Percentiles rank a stretch among this genome's conserved stretches.
phyloP scores from a whole-genome alignment of 2,888 invertebrate genomes.

The Lamproptera curius region DNA sequence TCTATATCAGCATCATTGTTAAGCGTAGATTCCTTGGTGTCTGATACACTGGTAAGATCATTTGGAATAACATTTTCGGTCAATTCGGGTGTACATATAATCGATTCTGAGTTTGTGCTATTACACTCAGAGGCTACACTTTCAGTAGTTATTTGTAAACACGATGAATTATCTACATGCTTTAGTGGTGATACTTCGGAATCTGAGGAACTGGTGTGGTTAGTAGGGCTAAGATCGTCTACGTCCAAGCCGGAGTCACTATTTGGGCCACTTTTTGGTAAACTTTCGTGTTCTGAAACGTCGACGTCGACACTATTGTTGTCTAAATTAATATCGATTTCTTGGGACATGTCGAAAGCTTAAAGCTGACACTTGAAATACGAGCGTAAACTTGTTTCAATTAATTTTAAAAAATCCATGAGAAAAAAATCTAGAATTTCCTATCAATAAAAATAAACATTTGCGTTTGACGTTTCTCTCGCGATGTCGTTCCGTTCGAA shows the following conservation, averaged over 20 bases:
- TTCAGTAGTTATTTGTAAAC: too few relatives aligned
- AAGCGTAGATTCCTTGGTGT: background rate
- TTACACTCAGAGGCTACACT: too few relatives aligned
- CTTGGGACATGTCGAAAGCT: slow-evolving; percentile 45
- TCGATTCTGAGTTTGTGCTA: too few relatives aligned
- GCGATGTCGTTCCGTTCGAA: slow-evolving; percentile 13
- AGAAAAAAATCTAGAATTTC: slow-evolving; percentile 35
- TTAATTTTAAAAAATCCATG: slow-evolving; percentile 35
- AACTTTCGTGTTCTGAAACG: slow-evolving; percentile 46
- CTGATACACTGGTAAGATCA: slow-evolving; percentile 1
- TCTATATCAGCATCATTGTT: slow-evolving; percentile 10
- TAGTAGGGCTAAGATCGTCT: slow-evolving; percentile 37
- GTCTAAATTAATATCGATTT: slow-evolving; percentile 39
- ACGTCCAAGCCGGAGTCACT: slow-evolving; percentile 54
- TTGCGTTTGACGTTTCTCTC: slow-evolving; percentile 32
- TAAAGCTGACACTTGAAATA: slow-evolving; percentile 1
- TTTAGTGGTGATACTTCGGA: slow-evolving; percentile 40
- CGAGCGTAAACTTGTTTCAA: background rate
- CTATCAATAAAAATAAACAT: slow-evolving; percentile 56
- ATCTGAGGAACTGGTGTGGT: slow-evolving; percentile 36
- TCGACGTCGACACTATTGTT: slow-evolving; percentile 54
- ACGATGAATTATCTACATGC: slow-evolving; percentile 27
- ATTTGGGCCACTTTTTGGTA: slow-evolving; percentile 35
- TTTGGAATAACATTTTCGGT: background rate
- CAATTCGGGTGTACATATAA: too few relatives aligned